phyloP scores from a whole-genome alignment of 1,140 invertebrate species.

The Linepithema humile region DNA sequence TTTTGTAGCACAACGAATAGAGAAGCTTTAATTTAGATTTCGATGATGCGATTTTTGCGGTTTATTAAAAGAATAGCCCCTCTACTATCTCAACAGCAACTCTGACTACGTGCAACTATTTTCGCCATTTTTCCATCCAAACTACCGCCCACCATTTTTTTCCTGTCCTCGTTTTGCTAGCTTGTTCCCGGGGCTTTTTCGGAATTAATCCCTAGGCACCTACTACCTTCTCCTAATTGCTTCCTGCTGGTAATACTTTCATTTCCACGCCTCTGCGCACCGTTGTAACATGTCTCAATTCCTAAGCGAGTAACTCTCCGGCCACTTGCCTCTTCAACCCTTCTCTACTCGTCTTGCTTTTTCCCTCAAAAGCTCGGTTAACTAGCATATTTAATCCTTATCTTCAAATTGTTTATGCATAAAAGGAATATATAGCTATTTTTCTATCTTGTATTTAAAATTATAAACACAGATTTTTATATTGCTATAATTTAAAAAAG shows the following conservation, averaged over 20 bases:
- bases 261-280: slow-evolving; percentile 61
- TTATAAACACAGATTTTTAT: not conserved
- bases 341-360: slow-evolving; percentile 24
- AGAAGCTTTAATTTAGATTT: not conserved
- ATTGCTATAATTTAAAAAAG: not conserved
- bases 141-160: slow-evolving; percentile 37
- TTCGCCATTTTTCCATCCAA: slow-evolving; percentile 14
- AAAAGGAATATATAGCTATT: not conserved
- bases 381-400: not conserved
- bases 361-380: slow-evolving; percentile 2
- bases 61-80: not conserved
- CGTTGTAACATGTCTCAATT: slow-evolving; percentile 61
- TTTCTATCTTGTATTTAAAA: not conserved
- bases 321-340: slow-evolving; percentile 8
- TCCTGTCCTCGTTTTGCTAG: slow-evolving; percentile 15
- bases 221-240: slow-evolving; percentile 69
- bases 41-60: not conserved
- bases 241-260: slow-evolving; percentile 72
- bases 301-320: slow-evolving; percentile 29
- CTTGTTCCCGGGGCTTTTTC: slow-evolving; percentile 57
- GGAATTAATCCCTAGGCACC: slow-evolving; percentile 69
- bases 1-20: not conserved
- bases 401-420: not conserved
- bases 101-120: slow-evolving; percentile 36
- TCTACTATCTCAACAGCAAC: not conserved